phyloP scores from a whole-genome alignment of 2,888 invertebrate species.

The Ormia ochracea region DNA sequence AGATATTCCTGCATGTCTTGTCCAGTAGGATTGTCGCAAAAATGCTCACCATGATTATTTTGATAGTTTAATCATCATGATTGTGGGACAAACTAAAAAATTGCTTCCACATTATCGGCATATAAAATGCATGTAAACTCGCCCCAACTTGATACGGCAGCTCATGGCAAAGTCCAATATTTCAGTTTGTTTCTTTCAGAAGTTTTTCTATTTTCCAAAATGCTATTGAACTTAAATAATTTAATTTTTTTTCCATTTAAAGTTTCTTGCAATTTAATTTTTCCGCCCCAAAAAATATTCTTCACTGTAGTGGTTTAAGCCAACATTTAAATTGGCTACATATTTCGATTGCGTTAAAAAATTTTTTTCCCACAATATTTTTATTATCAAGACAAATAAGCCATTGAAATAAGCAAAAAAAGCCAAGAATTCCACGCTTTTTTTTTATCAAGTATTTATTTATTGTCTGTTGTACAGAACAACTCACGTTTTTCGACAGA shows the following conservation, averaged over 20 bases:
- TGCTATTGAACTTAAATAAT: no score
- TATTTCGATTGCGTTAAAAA: not conserved
- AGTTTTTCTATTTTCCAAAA: no score
- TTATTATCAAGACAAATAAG: not conserved
- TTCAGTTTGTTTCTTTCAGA: no score
- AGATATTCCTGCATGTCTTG: no score
- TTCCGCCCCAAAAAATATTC: not conserved
- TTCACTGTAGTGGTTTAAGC: not conserved
- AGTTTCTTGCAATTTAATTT: not conserved
- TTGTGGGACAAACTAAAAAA: no score
- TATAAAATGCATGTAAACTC: no score
- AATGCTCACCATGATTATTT: no score
- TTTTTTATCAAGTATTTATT: not conserved
- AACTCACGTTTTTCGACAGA: conserved; percentile 56
- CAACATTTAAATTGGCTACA: not conserved
- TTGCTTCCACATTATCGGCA: no score
- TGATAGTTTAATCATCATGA: no score
- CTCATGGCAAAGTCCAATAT: no score
- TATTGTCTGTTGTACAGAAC: conserved; percentile 18
- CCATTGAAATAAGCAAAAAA: not conserved
- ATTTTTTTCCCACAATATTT: conserved; percentile 47
- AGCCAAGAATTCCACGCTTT: not conserved
- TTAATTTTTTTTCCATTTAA: not conserved
- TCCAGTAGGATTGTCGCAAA: no score
- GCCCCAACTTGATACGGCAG: no score